Conservation (phyloP, 1,140 invertebrate genomes). For the Coptotermes formosanus region DNA sequence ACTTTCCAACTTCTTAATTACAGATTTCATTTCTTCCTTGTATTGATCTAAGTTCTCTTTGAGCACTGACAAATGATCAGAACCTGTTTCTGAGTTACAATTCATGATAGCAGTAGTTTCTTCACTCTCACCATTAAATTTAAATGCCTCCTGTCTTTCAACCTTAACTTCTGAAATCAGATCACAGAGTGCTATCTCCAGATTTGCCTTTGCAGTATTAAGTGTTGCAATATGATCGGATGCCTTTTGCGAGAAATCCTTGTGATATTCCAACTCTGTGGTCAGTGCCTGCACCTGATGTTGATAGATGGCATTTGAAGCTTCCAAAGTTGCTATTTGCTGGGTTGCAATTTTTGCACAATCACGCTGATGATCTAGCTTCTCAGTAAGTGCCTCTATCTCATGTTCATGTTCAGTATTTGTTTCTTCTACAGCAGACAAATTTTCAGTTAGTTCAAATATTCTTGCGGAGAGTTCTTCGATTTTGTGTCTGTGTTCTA, state of each 20-base stretch:
- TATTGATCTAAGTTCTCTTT: background rate
- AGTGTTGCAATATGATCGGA: background rate
- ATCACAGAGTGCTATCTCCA: background rate
- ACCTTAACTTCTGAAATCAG: background rate
- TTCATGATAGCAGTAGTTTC: background rate
- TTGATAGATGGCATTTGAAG: background rate
- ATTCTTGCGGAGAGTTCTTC: background rate
- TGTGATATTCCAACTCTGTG: slow-evolving; percentile 10
- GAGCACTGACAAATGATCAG: background rate
- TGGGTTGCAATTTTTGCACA: slow-evolving; percentile 21
- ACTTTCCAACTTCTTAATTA: background rate
- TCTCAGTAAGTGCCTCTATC: slow-evolving; percentile 23
- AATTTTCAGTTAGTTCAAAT: slow-evolving; percentile 16
- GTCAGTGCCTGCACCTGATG: background rate
- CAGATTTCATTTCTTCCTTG: background rate
- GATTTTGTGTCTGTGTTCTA: background rate
- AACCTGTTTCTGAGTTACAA: background rate
- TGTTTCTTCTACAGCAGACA: slow-evolving; percentile 20
- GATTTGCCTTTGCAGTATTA: background rate
- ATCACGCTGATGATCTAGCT: slow-evolving; percentile 19
- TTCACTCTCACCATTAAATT: background rate
- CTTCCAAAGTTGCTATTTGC: slow-evolving; percentile 21
- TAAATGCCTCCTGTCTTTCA: background rate
- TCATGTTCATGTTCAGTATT: slow-evolving; percentile 14
- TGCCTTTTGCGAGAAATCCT: slow-evolving; percentile 19